Evolutionary conservation across 2,113 vertebrate species (phyloP), one percentile per base, ranked within the genome.

Genomic region (Hymenochirus boettgeri): DNA sequence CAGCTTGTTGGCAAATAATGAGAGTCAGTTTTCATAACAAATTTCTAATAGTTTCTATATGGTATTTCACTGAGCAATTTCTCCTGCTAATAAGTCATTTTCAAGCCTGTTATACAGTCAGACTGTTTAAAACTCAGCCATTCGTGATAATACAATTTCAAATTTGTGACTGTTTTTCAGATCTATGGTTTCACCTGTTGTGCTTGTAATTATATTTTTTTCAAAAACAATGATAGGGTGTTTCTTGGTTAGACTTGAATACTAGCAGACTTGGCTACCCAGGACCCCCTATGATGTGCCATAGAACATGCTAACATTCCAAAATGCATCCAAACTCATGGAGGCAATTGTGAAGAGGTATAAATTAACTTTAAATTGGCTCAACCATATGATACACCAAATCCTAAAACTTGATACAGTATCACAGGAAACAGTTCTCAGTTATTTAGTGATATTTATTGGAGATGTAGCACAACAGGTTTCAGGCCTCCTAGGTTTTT

Each of bases 271-370:
- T n/a, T n/a, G n/a, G n/a, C n/a, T n/a, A n/a, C n/a, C 9, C 21
- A 24, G 39, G 18, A 33, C 65, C 65, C 42, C 65, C 47, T 57
- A 67, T 50, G 57, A 45, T 42, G 39, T 42, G 17, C 39, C 39
- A 42, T 42, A 42, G 13, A 6, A 6, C 52, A 64, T 63, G 52
- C 39, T 52, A 9, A 25, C 25, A n/a, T 9, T n/a, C 51, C 24
- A 54, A 24, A 26, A 6, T 5, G 47, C 10, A 35, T 48, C 46
- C 46, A 24, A 65, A 37, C 54, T 24, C 45, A 22, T 47, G 26
- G 25, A 47, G 24, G 26, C 5, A 58, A 31, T 66, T 35, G 3
- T n/a, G n/a, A n/a, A n/a, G n/a, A n/a, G n/a, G n/a, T n/a, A n/a
- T n/a, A n/a, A n/a, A n/a, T n/a, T n/a, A n/a, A n/a, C n/a, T n/a